Percentiles rank a stretch among this genome's conserved stretches.
Conservation (phyloP, 1,140 invertebrate genomes). For the Ceratosolen solmsi region DNA sequence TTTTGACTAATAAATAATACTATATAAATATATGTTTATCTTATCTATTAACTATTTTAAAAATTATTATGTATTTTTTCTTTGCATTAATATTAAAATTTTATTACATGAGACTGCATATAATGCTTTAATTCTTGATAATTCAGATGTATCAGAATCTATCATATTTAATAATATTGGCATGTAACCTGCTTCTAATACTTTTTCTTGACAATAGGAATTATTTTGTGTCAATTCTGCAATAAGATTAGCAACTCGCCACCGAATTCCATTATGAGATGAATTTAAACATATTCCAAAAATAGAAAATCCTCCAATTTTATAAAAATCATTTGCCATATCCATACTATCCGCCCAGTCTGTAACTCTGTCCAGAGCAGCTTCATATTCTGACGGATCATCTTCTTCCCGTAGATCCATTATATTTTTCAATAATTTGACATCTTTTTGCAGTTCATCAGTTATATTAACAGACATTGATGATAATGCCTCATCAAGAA, state of each 20-base stretch:
- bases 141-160: slow-evolving; percentile 75
- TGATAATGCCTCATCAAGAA: slow-evolving; percentile 80
- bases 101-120: slow-evolving; percentile 82
- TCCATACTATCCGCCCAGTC: slow-evolving; percentile 82
- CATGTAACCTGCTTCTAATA: slow-evolving; percentile 78
- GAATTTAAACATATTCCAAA: slow-evolving; percentile 79
- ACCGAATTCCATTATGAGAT: slow-evolving; percentile 76
- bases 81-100: slow-evolving; percentile 1
- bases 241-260: slow-evolving; percentile 79
- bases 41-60: no score
- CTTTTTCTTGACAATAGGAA: slow-evolving; percentile 80
- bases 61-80: background rate
- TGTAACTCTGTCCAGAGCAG: slow-evolving; percentile 77
- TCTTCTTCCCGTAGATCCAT: slow-evolving; percentile 71
- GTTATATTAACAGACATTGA: slow-evolving; percentile 80
- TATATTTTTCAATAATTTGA: slow-evolving; percentile 76
- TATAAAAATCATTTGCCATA: slow-evolving; percentile 85
- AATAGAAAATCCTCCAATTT: slow-evolving; percentile 84
- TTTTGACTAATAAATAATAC: no score
- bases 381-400: slow-evolving; percentile 74
- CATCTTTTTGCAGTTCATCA: slow-evolving; percentile 77
- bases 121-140: slow-evolving; percentile 79
- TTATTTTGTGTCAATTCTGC: slow-evolving; percentile 87
- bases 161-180: slow-evolving; percentile 79
- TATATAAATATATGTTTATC: no score